Percentiles rank a stretch among this genome's conserved stretches.
phyloP scores from a whole-genome alignment of 2,113 vertebrate species.

The Orientallactaga bullata region DNA sequence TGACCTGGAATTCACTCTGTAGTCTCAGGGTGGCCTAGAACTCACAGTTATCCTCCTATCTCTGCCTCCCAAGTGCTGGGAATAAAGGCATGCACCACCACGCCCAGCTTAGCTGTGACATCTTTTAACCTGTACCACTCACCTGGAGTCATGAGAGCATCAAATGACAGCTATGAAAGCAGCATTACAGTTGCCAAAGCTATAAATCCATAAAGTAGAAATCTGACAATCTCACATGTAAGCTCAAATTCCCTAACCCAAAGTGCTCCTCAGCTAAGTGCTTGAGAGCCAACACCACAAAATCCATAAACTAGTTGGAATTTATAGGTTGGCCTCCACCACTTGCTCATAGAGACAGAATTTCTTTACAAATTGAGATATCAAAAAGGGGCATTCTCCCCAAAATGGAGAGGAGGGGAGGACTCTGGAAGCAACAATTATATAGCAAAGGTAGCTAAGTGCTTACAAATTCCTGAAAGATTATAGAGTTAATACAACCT shows the following conservation, averaged over 20 bases:
- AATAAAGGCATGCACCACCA: too few species aligned
- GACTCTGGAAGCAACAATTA: neutral
- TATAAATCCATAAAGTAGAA: neutral
- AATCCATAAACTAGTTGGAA: neutral
- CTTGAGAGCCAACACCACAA: neutral
- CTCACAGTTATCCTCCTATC: too few species aligned
- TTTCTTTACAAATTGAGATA: neutral
- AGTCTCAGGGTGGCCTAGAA: too few species aligned
- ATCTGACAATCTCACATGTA: neutral
- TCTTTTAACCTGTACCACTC: neutral
- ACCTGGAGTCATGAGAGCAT: neutral
- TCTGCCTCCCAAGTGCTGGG: too few species aligned
- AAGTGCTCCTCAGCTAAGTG: neutral
- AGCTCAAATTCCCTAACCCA: neutral
- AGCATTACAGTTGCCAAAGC: neutral
- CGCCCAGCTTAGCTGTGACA: neutral
- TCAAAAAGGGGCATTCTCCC: neutral
- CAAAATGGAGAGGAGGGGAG: neutral
- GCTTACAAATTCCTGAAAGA: neutral
- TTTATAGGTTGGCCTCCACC: neutral
- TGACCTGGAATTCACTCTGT: too few species aligned
- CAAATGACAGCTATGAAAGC: neutral
- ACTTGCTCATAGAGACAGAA: neutral
- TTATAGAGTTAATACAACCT: neutral
- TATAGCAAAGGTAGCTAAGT: neutral